Evolutionary conservation across 2,113 vertebrate species (phyloP).

Genomic region (Camelus dromedarius): DNA sequence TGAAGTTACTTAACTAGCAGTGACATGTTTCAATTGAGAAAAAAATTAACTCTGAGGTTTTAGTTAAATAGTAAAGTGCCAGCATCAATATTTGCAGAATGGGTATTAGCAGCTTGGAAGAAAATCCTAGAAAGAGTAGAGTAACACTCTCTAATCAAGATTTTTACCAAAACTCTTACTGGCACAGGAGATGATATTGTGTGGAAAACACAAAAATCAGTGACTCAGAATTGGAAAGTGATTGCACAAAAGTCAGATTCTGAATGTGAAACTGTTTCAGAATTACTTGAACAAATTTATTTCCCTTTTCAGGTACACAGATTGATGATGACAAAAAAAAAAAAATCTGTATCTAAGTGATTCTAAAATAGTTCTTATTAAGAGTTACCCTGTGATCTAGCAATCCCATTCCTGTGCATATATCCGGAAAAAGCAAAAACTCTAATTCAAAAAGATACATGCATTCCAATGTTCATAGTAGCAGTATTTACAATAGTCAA

Average conservation of each 20-base stretch:
- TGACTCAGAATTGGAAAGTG: background rate
- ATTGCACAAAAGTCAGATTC: background rate
- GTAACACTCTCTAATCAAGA: background rate
- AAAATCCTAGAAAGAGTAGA: background rate
- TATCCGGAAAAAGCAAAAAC: no score
- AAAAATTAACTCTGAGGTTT: slow-evolving; percentile 10
- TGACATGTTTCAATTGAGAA: slow-evolving; percentile 24
- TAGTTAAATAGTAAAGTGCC: background rate
- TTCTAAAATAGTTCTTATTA: slow-evolving; percentile 26
- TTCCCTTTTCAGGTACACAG: background rate
- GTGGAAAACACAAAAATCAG: background rate
- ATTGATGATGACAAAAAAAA: background rate
- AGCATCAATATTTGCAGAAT: background rate
- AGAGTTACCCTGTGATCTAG: no score
- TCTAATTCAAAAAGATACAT: no score
- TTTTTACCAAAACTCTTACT: background rate
- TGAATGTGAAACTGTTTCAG: slow-evolving; percentile 3
- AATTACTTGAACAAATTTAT: slow-evolving; percentile 1
- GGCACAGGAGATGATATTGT: background rate
- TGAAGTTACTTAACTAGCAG: slow-evolving; percentile 37
- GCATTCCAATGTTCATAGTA: no score
- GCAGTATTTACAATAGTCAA: no score
- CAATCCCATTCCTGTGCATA: no score
- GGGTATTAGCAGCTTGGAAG: background rate
- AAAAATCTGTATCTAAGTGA: background rate